Evolutionary conservation across 2,797 vertebrate species (phyloP).

Genomic region (Cossypha polioptera): DNA sequence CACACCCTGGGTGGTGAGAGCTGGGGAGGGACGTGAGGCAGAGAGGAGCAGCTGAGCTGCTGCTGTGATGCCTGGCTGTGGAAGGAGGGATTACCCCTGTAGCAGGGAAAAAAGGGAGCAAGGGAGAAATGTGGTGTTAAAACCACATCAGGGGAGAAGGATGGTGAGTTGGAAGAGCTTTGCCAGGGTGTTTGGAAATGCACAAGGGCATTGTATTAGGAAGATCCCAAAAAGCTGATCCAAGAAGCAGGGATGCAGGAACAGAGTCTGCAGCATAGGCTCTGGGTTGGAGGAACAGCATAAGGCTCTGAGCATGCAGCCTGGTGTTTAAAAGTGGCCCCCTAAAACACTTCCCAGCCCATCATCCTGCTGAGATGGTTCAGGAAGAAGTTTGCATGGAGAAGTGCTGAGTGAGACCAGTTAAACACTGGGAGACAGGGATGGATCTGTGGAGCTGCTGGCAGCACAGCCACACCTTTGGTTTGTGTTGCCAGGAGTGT

Average conservation of each 20-base stretch:
- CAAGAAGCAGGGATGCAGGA: not conserved
- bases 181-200: not conserved
- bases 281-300: not conserved
- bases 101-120: not conserved
- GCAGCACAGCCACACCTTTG: not conserved
- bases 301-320: not conserved
- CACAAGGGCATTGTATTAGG: rapidly evolving
- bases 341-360: not conserved
- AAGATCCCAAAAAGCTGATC: not conserved
- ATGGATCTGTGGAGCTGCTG: not conserved
- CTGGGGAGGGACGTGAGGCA: not conserved
- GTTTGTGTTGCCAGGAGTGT: not conserved
- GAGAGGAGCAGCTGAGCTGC: not conserved
- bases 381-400: not conserved
- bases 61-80: not conserved
- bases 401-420: not conserved
- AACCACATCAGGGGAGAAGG: not conserved
- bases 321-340: not conserved
- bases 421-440: not conserved
- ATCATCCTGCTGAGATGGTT: rapidly evolving
- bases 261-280: rapidly evolving
- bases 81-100: not conserved
- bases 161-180: not conserved
- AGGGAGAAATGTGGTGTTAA: not conserved
- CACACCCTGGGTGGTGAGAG: not conserved